phyloP scores from a whole-genome alignment of 2,113 vertebrate species.

The Gorsachius goisagi region DNA sequence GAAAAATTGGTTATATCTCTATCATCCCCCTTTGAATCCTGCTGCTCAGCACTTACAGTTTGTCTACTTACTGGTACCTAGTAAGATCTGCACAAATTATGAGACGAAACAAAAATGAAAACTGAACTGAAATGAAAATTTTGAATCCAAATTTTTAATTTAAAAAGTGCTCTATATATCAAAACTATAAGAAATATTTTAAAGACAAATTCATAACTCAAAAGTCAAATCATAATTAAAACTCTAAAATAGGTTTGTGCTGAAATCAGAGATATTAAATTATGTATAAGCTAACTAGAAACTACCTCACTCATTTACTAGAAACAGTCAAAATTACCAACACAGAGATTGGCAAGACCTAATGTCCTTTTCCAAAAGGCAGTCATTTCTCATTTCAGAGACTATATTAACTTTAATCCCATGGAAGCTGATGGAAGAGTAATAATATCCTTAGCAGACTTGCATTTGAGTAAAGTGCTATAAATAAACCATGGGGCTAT shows the following conservation, averaged over 20 bases:
- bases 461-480: background rate
- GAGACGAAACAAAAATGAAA: background rate
- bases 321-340: background rate
- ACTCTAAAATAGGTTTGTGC: background rate
- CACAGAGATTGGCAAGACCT: background rate
- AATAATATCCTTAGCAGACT: background rate
- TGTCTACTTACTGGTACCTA: background rate
- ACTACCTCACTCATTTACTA: background rate
- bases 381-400: background rate
- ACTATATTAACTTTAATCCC: background rate
- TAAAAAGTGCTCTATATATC: rapidly evolving
- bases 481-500: background rate
- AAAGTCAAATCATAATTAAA: background rate
- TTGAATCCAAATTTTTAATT: background rate
- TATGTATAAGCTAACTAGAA: background rate
- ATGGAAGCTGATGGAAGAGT: background rate
- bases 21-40: background rate
- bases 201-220: background rate
- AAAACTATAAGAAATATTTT: background rate
- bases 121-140: background rate
- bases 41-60: rapidly evolving
- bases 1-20: background rate
- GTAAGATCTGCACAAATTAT: background rate
- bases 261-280: background rate
- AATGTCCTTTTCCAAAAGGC: background rate